Percentiles rank a stretch among this genome's conserved stretches.
Conservation (phyloP, 2,113 vertebrate species). For the Melanerpes aurifrons region DNA sequence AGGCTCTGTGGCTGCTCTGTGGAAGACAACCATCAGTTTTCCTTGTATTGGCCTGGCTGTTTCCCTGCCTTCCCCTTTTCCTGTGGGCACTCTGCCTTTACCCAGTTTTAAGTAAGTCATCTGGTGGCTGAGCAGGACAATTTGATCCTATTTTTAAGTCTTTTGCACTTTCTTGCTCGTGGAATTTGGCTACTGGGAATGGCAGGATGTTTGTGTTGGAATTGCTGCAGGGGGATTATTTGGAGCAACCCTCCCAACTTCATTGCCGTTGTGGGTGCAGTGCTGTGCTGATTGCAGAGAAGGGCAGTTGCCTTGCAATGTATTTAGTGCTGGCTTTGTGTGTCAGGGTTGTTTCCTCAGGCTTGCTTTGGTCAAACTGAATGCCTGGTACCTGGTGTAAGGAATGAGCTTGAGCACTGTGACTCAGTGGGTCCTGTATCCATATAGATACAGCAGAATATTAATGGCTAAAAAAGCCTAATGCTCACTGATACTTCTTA, state of each 20-base stretch:
- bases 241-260: neutral
- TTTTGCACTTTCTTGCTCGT: neutral
- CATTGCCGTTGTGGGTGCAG: neutral
- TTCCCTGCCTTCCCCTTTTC: neutral
- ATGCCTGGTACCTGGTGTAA: neutral
- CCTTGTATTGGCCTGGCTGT: neutral
- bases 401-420: neutral
- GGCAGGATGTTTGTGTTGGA: conserved; percentile 7
- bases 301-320: neutral
- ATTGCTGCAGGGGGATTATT: neutral
- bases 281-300: neutral
- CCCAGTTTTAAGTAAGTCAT: neutral
- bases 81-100: neutral
- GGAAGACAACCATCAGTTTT: neutral
- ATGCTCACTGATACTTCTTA: neutral
- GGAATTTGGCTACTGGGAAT: neutral
- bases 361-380: neutral
- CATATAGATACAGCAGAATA: neutral
- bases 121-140: neutral
- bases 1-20: neutral
- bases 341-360: neutral
- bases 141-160: neutral
- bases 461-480: neutral
- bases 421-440: neutral
- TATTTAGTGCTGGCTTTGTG: neutral